Base-by-base conservation (phyloP, 1,140 invertebrate genomes). In the Lasioglossum baleicum region DNA sequence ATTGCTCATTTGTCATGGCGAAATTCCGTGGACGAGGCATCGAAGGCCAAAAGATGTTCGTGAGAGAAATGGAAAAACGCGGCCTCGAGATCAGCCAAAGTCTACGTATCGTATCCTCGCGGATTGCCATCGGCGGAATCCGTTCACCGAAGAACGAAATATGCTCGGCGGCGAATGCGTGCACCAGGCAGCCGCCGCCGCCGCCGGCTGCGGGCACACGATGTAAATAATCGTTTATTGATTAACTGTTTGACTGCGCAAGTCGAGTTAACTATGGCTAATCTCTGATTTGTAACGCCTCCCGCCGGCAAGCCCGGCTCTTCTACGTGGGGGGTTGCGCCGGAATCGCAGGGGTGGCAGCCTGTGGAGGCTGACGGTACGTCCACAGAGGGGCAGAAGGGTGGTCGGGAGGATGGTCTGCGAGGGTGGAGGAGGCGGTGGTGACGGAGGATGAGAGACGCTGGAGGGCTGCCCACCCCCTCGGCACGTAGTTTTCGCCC, bases 261-360 rank as follows among this genome's bases (percentile, higher is more conserved):
- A 92, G 91, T 92, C 91, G 91, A 92, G 92, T 93, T 93, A 93
- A 93, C 91, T 92, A 91, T 89, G 91, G 92, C 91, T 93, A 93
- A 93, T 93, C 92, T 92, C 91, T 91, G 92, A 93, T 92, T 92
- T 92, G 92, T 92, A 92, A 93, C 91, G 90, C 90, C 91, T 79
- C 76, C 69, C 75, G 56, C n/a, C 64, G 51, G 31, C n/a, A n/a
- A n/a, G n/a, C n/a, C n/a, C n/a, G 31, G n/a, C 86, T 82, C 83
- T 82, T 66, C 79, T 8, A 15, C 51, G 11, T 2, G 13, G 51
- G 17, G 51, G 51, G 13, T 76, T 78, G 81, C 81, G 74, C 82
- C 65, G 85, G 76, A 72, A 78, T 74, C 53, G 76, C 31, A 71
- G 75, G 69, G 80, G 80, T 81, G 61, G 80, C 80, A 61, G 70